Evolutionary conservation across 2,113 vertebrate genomes (phyloP).

Genomic region (Hemiscyllium ocellatum): DNA sequence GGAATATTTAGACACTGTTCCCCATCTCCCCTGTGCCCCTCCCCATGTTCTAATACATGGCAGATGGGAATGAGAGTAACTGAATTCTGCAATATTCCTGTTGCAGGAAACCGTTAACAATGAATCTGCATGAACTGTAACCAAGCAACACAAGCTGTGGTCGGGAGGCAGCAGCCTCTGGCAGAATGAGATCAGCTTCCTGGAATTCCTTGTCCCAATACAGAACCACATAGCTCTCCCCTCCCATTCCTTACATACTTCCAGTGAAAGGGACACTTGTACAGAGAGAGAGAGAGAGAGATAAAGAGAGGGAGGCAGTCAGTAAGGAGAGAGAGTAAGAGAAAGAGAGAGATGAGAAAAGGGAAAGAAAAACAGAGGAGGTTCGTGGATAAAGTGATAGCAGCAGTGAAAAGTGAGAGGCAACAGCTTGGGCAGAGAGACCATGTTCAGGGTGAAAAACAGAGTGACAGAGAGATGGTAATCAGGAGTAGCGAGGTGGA

Average conservation of each 20-base stretch:
- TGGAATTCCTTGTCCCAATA: neutral
- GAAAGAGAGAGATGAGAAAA: conserved; percentile 19
- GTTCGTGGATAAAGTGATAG: no score
- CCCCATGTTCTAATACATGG: neutral
- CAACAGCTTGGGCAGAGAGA: no score
- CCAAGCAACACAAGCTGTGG: neutral
- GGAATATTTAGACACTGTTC: neutral
- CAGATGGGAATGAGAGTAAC: neutral
- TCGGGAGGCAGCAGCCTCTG: neutral
- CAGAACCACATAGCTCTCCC: neutral
- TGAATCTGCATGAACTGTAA: neutral
- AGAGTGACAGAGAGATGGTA: no score
- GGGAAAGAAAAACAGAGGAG: neutral
- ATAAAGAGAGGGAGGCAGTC: neutral
- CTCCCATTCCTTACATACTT: neutral
- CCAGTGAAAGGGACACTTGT: neutral
- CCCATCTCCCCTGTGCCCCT: no score
- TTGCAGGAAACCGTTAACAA: neutral
- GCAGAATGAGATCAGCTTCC: neutral
- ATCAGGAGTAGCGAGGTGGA: no score
- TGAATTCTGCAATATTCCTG: neutral
- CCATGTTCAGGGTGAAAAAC: no score
- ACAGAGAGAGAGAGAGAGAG: conserved; percentile 1
- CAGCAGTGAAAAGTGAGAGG: neutral
- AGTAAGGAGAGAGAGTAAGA: neutral